Conservation (phyloP, 2,113 vertebrate genomes). For the Caranx melampygus region DNA sequence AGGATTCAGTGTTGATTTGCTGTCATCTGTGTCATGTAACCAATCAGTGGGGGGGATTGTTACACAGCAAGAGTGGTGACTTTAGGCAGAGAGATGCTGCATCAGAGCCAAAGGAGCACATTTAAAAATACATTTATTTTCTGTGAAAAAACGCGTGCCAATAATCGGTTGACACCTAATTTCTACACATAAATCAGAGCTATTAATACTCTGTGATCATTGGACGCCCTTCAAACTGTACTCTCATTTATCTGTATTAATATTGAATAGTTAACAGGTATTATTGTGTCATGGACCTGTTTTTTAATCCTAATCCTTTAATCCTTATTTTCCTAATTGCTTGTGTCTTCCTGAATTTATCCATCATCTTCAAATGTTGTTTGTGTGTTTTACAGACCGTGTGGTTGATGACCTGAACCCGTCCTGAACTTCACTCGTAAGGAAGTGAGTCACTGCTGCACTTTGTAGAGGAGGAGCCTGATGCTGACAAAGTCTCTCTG, state of each 20-base stretch:
- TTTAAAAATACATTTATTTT: no score
- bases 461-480: slow-evolving; percentile 96
- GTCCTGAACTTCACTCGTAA: slow-evolving; percentile 96
- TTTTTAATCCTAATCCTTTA: background rate
- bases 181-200: background rate
- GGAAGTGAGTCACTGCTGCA: slow-evolving; percentile 98
- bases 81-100: no score
- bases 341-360: background rate
- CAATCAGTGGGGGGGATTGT: no score
- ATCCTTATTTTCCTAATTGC: background rate
- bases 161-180: background rate
- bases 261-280: background rate
- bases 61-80: no score
- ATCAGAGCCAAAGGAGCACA: no score
- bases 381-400: slow-evolving; percentile 85
- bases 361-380: background rate
- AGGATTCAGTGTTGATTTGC: no score
- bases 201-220: background rate
- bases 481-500: slow-evolving; percentile 77
- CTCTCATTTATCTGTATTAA: background rate
- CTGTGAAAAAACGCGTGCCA: no score
- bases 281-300: background rate
- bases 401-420: slow-evolving; percentile 99
- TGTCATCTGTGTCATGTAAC: no score
- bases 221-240: background rate